Conservation (phyloP, 2,113 vertebrate species). For the Macheiramphus alcinus region DNA sequence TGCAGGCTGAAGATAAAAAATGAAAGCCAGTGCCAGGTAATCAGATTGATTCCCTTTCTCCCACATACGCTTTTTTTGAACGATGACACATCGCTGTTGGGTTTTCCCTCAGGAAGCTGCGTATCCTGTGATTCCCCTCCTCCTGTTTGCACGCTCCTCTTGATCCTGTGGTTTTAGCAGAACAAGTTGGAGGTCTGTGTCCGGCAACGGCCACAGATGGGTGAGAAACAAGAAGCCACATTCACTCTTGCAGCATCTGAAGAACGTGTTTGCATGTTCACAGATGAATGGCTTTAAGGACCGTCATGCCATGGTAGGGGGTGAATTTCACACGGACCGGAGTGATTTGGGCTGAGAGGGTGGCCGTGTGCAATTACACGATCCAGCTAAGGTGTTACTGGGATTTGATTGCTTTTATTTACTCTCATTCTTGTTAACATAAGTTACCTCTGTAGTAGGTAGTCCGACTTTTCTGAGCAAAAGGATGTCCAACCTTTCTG, state of each 20-base stretch:
- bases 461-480: background rate
- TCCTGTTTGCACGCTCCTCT: rapidly evolving
- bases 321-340: background rate
- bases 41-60: background rate
- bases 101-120: background rate
- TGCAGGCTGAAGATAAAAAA: background rate
- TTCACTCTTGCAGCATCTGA: background rate
- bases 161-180: background rate
- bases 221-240: background rate
- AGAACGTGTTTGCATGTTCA: background rate
- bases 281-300: background rate
- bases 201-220: background rate
- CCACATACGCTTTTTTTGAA: background rate
- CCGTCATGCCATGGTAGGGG: background rate
- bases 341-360: background rate
- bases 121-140: background rate
- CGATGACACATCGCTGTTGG: background rate
- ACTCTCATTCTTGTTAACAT: background rate
- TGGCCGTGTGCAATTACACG: rapidly evolving
- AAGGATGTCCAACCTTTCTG: background rate
- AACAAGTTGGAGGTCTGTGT: background rate
- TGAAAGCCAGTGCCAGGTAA: background rate
- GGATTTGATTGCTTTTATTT: background rate
- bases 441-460: background rate
- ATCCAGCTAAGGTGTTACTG: background rate